phyloP scores from a whole-genome alignment of 2,113 vertebrate species.

The Dinomys branickii region DNA sequence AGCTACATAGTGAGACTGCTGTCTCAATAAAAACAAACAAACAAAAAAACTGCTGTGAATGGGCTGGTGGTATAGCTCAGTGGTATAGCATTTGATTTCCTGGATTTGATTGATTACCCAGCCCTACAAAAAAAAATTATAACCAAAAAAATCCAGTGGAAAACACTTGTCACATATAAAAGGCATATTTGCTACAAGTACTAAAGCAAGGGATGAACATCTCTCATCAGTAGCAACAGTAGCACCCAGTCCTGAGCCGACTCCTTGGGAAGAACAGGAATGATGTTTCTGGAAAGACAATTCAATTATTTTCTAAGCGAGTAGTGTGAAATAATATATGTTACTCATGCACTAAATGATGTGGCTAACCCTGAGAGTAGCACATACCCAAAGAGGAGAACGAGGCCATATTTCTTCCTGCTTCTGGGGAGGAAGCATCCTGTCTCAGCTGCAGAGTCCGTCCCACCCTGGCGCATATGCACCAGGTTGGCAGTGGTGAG shows the following conservation, averaged over 20 bases:
- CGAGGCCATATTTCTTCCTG: fast-evolving
- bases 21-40: neutral
- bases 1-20: neutral
- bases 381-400: neutral
- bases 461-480: fast-evolving
- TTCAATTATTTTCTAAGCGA: neutral
- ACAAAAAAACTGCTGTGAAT: neutral
- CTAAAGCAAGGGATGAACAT: neutral
- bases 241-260: neutral
- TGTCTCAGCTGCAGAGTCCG: fast-evolving
- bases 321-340: neutral
- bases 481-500: fast-evolving
- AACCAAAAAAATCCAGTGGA: neutral
- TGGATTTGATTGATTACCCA: neutral
- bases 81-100: neutral
- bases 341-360: neutral
- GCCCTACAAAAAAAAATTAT: neutral
- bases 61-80: no score
- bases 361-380: no score
- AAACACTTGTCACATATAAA: fast-evolving
- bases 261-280: neutral
- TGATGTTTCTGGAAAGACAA: neutral
- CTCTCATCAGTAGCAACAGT: fast-evolving
- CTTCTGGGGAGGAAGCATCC: neutral
- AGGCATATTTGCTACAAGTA: fast-evolving